phyloP scores from a whole-genome alignment of 1,140 invertebrate species.

The Telenomus remus region DNA sequence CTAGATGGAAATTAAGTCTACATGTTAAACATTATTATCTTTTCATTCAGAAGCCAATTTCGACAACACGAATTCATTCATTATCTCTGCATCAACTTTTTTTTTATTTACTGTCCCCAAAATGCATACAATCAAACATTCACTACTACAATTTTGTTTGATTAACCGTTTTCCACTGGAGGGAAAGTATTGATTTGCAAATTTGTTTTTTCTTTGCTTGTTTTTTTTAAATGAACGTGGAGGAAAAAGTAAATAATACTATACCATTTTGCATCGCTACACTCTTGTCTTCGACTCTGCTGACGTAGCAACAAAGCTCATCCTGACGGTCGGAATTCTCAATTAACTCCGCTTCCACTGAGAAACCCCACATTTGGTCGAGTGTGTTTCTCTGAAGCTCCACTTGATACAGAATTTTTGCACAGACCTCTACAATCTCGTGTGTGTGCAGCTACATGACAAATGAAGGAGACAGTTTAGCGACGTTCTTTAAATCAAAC shows the following conservation, averaged over 20 bases:
- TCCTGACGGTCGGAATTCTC: conserved; percentile 97
- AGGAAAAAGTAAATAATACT: conserved; percentile 62
- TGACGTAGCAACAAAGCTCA: conserved; percentile 97
- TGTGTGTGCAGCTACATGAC: conserved; percentile 89
- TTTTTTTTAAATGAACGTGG: background rate
- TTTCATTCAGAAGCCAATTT: background rate
- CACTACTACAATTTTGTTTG: no score
- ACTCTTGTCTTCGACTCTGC: conserved; percentile 94
- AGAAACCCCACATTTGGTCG: conserved; percentile 98
- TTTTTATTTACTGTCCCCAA: no score
- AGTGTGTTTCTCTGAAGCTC: conserved; percentile 90
- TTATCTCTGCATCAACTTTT: no score
- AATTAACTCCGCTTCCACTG: conserved; percentile 96
- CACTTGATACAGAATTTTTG: conserved; percentile 97
- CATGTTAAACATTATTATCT: conserved; percentile 2
- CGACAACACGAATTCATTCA: background rate
- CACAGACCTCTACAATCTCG: conserved; percentile 96
- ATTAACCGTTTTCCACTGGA: no score
- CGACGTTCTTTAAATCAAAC: conserved; percentile 16
- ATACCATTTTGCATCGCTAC: conserved; percentile 96
- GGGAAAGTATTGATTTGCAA: no score
- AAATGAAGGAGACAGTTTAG: conserved; percentile 35
- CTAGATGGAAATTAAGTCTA: conserved; percentile 73
- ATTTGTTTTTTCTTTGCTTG: no score
- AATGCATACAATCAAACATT: background rate